Evolutionary conservation across 64 coral and sea anemone species (phyloP).

Genomic region (Actinia tenebrosa): DNA sequence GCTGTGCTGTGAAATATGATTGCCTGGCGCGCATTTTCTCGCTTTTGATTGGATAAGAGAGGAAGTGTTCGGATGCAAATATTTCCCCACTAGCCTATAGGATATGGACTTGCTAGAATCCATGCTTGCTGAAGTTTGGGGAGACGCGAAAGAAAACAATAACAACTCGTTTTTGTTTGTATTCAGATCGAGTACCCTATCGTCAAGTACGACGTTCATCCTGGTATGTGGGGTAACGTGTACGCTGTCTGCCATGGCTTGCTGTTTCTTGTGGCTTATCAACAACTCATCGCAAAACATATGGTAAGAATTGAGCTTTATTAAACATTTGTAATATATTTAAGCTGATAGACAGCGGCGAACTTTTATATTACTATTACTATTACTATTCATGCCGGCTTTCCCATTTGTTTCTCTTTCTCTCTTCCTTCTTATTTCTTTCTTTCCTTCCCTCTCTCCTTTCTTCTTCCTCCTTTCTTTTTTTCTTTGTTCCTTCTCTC

Average conservation of each 20-base stretch:
- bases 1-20: too few relatives aligned
- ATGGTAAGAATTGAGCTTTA: slow-evolving; percentile 28
- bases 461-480: too few relatives aligned
- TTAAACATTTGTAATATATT: not conserved
- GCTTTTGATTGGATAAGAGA: too few relatives aligned
- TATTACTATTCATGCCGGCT: not conserved
- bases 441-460: not conserved
- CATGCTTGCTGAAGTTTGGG: too few relatives aligned
- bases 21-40: too few relatives aligned
- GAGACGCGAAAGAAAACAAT: too few relatives aligned
- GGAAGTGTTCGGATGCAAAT: too few relatives aligned
- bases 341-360: too few relatives aligned
- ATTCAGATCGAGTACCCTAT: slow-evolving; percentile 65
- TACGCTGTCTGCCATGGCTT: slow-evolving; percentile 63
- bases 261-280: slow-evolving; percentile 46
- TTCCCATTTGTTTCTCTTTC: not conserved
- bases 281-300: slow-evolving; percentile 46
- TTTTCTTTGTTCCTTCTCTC: too few relatives aligned
- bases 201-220: slow-evolving; percentile 52
- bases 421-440: not conserved
- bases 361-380: too few relatives aligned
- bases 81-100: too few relatives aligned
- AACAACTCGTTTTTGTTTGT: not conserved
- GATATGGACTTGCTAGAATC: too few relatives aligned
- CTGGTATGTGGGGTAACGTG: slow-evolving; percentile 37